Evolutionary conservation across 2,113 vertebrate species (phyloP).

Genomic region (Antidorcas marsupialis): DNA sequence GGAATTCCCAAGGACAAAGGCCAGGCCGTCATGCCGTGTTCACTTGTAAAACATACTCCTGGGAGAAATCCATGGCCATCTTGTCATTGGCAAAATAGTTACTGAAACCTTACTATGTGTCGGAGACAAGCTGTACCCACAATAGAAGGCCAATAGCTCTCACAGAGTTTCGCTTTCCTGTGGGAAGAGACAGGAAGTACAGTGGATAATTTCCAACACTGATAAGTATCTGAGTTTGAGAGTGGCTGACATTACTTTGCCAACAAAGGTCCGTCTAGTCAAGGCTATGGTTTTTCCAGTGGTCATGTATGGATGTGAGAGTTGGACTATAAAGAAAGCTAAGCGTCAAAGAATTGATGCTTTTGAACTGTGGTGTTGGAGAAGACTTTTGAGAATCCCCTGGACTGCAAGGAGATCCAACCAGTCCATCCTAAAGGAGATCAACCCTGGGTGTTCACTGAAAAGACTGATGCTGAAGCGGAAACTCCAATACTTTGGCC

Average conservation of each 20-base stretch:
- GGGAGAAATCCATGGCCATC: background rate
- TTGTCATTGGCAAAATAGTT: background rate
- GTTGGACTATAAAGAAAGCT: background rate
- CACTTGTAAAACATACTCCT: background rate
- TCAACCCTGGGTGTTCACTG: background rate
- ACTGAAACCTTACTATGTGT: background rate
- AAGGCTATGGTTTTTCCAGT: background rate
- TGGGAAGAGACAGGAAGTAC: background rate
- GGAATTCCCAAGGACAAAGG: background rate
- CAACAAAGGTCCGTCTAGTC: background rate
- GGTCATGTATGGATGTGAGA: background rate
- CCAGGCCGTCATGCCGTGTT: background rate
- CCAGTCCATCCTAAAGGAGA: background rate
- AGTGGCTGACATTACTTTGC: background rate
- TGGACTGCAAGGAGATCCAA: background rate
- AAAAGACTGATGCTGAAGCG: background rate
- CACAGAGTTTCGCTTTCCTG: background rate
- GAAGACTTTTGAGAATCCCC: background rate
- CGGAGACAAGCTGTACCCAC: background rate
- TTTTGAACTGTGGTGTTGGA: background rate
- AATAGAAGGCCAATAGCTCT: background rate
- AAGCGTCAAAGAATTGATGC: fast-evolving
- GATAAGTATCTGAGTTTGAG: background rate
- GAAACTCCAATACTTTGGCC: background rate
- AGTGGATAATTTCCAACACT: background rate